These are phyloP conservation scores for silkworm (Bombyx mori) DNA, from an alignment of 1,140 invertebrate genomes.

Conservation along the genomic window ASM3026992v2 NC_085125.1:9528501-9529000, in stretches of 20 bases:
- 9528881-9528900: not conserved
- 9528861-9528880: not conserved
- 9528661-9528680: conserved; percentile 65
- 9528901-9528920: too few species aligned
- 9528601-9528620: conserved; percentile 67
- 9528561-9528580: conserved; percentile 40
- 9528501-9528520: conserved; percentile 20
- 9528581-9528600: conserved; percentile 49
- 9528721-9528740: conserved; percentile 59
- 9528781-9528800: conserved; percentile 18
- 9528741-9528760: conserved; percentile 64
- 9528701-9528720: conserved; percentile 62
- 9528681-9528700: conserved; percentile 71
- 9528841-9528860: conserved; percentile 10
- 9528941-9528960: too few species aligned
- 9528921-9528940: too few species aligned
- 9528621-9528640: conserved; percentile 59
- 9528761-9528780: conserved; percentile 51
- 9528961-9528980: too few species aligned
- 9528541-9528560: conserved; percentile 30
- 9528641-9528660: conserved; percentile 69
- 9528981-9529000: too few species aligned
- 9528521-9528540: conserved; percentile 21
- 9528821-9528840: conserved; percentile 13
- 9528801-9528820: conserved; percentile 16